phyloP scores from a whole-genome alignment of 2,888 invertebrate genomes.

The Xanthorhoe spadicearia region DNA sequence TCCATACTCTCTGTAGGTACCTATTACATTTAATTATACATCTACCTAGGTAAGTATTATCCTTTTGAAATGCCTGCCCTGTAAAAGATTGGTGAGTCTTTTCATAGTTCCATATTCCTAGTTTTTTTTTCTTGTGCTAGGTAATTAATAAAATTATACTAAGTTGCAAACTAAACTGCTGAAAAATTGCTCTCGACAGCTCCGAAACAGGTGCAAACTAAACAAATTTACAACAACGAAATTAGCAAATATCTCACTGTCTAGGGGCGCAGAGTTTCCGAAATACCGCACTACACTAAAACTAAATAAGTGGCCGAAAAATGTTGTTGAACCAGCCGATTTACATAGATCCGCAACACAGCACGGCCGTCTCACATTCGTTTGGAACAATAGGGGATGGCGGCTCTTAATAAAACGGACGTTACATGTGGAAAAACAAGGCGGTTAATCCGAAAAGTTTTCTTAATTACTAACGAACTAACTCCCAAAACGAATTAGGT shows the following conservation, averaged over 20 bases:
- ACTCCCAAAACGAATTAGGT: constrained; percentile 80
- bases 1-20: background rate
- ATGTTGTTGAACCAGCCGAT: constrained; percentile 62
- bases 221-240: constrained; percentile 80
- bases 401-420: constrained; percentile 55
- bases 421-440: constrained; percentile 74
- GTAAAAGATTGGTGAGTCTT: too few species aligned
- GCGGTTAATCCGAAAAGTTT: constrained; percentile 81
- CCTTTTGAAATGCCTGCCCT: too few species aligned
- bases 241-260: constrained; percentile 82
- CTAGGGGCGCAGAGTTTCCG: constrained; percentile 69
- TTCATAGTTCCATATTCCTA: too few species aligned
- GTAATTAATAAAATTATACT: too few species aligned
- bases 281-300: constrained; percentile 72
- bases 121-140: too few species aligned
- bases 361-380: constrained; percentile 29
- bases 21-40: too few species aligned
- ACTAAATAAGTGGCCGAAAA: constrained; percentile 81
- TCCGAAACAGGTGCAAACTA: constrained; percentile 47
- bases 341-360: constrained; percentile 50
- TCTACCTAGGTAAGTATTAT: too few species aligned
- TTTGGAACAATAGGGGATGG: constrained; percentile 42
- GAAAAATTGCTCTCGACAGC: constrained; percentile 38
- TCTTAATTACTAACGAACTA: constrained; percentile 80
- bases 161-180: constrained; percentile 29